These are phyloP conservation scores for Egretta garzetta DNA, from an alignment of 2,113 vertebrate species.

Conservation along the genomic window DNA sequence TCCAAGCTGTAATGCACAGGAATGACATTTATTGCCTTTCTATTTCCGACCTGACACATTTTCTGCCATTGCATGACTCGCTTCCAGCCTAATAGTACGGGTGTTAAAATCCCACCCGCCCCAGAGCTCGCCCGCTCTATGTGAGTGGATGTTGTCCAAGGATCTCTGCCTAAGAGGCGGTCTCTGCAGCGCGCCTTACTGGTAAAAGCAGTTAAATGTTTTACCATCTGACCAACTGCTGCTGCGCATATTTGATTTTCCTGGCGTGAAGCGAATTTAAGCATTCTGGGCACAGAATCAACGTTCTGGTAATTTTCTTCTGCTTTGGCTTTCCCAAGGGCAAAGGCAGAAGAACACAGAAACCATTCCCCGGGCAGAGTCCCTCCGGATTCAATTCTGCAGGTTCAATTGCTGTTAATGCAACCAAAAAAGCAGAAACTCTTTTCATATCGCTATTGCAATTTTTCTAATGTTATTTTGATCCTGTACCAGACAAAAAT, in stretches of 20 bases:
- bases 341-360: neutral
- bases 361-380: neutral
- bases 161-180: neutral
- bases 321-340: neutral
- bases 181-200: neutral
- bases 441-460: neutral
- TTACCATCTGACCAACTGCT: neutral
- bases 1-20: neutral
- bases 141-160: neutral
- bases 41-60: neutral
- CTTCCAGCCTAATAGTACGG: neutral
- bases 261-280: neutral
- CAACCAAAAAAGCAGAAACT: neutral
- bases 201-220: neutral
- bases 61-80: neutral
- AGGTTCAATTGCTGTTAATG: neutral
- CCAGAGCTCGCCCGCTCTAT: neutral
- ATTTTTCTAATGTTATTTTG: neutral
- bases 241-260: neutral
- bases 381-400: neutral
- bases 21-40: neutral
- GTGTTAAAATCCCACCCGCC: neutral
- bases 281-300: neutral
- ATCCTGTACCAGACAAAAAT: neutral
- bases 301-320: neutral